Percentiles rank a stretch among this genome's conserved stretches.
phyloP scores from a whole-genome alignment of 2,888 invertebrate species.

The Catonia carolina region DNA sequence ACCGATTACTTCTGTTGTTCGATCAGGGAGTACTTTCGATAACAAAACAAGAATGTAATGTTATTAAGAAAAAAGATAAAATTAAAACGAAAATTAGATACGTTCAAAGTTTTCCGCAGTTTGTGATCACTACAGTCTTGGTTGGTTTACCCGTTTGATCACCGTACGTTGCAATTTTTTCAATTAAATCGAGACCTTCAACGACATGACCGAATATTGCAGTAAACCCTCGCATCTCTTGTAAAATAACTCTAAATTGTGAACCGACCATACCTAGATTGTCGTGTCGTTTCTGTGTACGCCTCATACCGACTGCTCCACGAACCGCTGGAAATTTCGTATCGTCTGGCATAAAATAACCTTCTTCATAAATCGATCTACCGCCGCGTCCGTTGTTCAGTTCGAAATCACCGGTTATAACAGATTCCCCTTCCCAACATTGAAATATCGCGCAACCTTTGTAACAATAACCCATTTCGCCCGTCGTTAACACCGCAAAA shows the following conservation, averaged over 20 bases:
- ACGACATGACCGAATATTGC: slow-evolving; percentile 76
- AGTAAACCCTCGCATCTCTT: slow-evolving; percentile 76
- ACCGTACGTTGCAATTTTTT: slow-evolving; percentile 68
- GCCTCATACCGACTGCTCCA: slow-evolving; percentile 74
- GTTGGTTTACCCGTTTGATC: slow-evolving; percentile 72
- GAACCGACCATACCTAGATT: slow-evolving; percentile 76
- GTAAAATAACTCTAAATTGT: slow-evolving; percentile 72
- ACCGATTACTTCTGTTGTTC: too few species aligned
- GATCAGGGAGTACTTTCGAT: too few species aligned
- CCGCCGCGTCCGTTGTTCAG: slow-evolving; percentile 75
- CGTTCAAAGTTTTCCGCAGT: slow-evolving; percentile 63
- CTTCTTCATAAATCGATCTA: slow-evolving; percentile 66
- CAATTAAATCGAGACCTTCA: slow-evolving; percentile 70
- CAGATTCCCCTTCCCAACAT: slow-evolving; percentile 75
- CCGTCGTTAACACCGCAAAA: slow-evolving; percentile 63
- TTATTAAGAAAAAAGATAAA: too few species aligned
- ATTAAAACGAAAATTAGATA: neutral
- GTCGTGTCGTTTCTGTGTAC: slow-evolving; percentile 72
- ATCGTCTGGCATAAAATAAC: slow-evolving; percentile 74
- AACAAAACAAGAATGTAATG: too few species aligned
- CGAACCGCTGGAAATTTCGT: slow-evolving; percentile 67
- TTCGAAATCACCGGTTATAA: slow-evolving; percentile 69
- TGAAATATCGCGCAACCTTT: slow-evolving; percentile 75
- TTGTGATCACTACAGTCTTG: slow-evolving; percentile 63
- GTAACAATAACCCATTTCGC: slow-evolving; percentile 68